Conservation (phyloP, 35 echinoderm and acorn worm species). For the Heliocidaris tuberculata region DNA sequence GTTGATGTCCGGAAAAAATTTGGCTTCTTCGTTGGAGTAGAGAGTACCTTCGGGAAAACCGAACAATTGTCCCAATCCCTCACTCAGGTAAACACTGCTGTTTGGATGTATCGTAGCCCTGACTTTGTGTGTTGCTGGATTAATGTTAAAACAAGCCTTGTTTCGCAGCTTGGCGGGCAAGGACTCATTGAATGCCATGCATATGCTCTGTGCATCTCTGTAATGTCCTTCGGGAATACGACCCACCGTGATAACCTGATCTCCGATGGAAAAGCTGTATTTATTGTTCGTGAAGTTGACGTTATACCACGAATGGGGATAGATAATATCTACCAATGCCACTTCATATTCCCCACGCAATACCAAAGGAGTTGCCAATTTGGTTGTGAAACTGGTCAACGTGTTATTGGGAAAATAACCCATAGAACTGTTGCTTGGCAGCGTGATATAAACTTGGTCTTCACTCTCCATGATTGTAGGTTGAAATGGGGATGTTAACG, state of each 20-base stretch:
- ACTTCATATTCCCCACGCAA: no score
- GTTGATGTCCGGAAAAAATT: not conserved
- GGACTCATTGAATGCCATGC: not conserved
- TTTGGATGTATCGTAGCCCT: no score
- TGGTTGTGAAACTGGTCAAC: no score
- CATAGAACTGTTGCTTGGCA: no score
- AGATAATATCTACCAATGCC: conserved; percentile 48
- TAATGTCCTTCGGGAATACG: conserved; percentile 42
- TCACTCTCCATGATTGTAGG: not conserved
- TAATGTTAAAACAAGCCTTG: conserved; percentile 28
- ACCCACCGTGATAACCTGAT: conserved; percentile 6
- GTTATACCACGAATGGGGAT: conserved; percentile 51
- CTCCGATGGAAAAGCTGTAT: conserved; percentile 29
- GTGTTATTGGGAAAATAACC: no score
- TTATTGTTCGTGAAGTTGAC: conserved; percentile 38
- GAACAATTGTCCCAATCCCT: conserved; percentile 36
- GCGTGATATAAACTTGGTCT: conserved; percentile 42
- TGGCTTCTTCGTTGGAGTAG: not conserved
- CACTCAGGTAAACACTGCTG: conserved; percentile 26
- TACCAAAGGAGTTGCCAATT: no score
- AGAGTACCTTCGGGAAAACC: not conserved
- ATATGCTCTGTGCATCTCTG: conserved; percentile 25
- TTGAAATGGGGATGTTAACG: not conserved
- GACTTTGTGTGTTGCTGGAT: not conserved
- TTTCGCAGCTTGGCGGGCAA: not conserved